phyloP scores from a whole-genome alignment of 2,888 invertebrate genomes.

The Mellilla xanthometata region DNA sequence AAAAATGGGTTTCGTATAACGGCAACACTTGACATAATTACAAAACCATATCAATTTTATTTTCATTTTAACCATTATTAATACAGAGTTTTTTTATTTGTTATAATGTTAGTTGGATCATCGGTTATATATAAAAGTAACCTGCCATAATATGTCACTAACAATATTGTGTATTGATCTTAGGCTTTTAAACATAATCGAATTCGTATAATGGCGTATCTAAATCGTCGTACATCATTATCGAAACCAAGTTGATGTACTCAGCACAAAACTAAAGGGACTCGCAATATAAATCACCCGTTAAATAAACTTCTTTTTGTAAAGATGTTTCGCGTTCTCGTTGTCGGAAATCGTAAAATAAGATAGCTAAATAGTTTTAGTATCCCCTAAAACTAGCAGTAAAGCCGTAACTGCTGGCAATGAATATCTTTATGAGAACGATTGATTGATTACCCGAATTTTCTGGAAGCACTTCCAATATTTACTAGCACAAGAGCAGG shows the following conservation, averaged over 20 bases:
- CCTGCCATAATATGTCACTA: too few relatives aligned
- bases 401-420: constrained; percentile 66
- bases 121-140: too few relatives aligned
- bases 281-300: constrained; percentile 45
- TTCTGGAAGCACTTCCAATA: constrained; percentile 32
- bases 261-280: constrained; percentile 19
- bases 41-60: too few relatives aligned
- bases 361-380: constrained; percentile 73
- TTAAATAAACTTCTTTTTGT: constrained; percentile 60
- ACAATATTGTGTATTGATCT: too few relatives aligned
- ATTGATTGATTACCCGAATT: constrained; percentile 70
- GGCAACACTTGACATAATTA: too few relatives aligned
- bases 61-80: too few relatives aligned
- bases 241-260: constrained; percentile 6
- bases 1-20: too few relatives aligned
- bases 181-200: too few relatives aligned
- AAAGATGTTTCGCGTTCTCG: constrained; percentile 49
- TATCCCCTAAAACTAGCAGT: constrained; percentile 69
- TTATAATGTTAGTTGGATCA: too few relatives aligned
- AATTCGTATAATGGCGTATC: too few relatives aligned
- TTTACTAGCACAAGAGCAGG: not conserved
- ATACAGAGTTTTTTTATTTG: too few relatives aligned
- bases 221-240: too few relatives aligned
- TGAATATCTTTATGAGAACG: constrained; percentile 71
- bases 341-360: constrained; percentile 67